Conservation (phyloP, 2,113 vertebrate species). For the Oenanthe melanoleuca region DNA sequence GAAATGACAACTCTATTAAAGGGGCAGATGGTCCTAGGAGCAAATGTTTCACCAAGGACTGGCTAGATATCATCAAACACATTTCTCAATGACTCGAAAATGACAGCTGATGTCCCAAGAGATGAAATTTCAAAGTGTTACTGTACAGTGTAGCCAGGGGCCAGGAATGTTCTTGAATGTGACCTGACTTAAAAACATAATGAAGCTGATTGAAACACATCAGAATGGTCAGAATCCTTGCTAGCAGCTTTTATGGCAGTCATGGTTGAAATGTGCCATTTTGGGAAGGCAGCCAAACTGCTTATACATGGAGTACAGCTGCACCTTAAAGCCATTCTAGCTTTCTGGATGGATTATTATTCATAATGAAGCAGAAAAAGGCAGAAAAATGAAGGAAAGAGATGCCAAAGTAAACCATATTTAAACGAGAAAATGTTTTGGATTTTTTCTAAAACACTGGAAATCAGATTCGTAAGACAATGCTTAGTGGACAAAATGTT, state of each 20-base stretch:
- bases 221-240: neutral
- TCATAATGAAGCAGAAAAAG: neutral
- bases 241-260: slow-evolving; percentile 19
- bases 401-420: neutral
- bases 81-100: slow-evolving; percentile 2
- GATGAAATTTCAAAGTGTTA: slow-evolving; percentile 15
- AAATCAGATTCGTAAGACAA: neutral
- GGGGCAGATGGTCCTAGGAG: slow-evolving; percentile 40
- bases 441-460: neutral
- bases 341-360: neutral
- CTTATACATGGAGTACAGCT: neutral
- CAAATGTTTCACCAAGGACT: slow-evolving; percentile 45
- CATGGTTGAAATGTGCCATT: neutral
- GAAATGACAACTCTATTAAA: slow-evolving; percentile 48
- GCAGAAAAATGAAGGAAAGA: neutral
- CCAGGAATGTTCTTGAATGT: slow-evolving; percentile 9
- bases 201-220: neutral
- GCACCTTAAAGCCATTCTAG: neutral
- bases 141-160: neutral
- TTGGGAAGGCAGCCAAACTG: slow-evolving; percentile 43
- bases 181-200: slow-evolving; percentile 11
- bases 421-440: neutral
- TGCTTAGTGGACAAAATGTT: neutral
- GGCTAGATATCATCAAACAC: neutral
- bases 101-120: slow-evolving; percentile 21